A percentile compares a stretch with the other conserved stretches of the same genome.
These are phyloP conservation scores for Bombus sylvicola DNA, from an alignment of 1,140 invertebrate genomes.

Conservation along the genomic window DNA sequence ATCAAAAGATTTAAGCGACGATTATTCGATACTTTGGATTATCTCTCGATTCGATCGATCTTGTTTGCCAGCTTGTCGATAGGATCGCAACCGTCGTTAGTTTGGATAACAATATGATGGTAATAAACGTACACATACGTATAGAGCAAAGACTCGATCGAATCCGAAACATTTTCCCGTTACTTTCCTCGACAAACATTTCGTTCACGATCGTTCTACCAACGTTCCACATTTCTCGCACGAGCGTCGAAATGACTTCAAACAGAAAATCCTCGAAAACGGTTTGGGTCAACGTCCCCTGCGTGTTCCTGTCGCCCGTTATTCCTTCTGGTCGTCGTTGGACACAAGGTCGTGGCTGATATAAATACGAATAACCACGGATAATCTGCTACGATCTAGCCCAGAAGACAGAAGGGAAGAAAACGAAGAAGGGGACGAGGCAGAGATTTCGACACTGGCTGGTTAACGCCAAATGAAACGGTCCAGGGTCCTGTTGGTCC, in stretches of 20 bases:
- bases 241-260: neutral
- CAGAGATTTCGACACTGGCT: neutral
- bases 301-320: neutral
- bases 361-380: slow-evolving; percentile 18
- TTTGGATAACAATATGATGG: too few relatives aligned
- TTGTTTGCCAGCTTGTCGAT: neutral
- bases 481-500: neutral
- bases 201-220: too few relatives aligned
- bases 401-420: neutral
- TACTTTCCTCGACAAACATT: neutral
- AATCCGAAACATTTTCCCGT: neutral
- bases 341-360: neutral
- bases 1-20: neutral
- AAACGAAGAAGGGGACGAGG: neutral
- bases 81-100: neutral
- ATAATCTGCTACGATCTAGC: slow-evolving; percentile 6
- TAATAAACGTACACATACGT: neutral
- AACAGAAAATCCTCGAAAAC: neutral
- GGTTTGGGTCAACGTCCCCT: slow-evolving; percentile 1
- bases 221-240: too few relatives aligned
- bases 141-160: too few relatives aligned
- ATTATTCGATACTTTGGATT: neutral
- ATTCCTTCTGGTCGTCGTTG: neutral
- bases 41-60: neutral
- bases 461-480: neutral